Percentiles rank a stretch among this genome's conserved stretches.
Conservation (phyloP, 2,888 invertebrate genomes). For the Psylliodes chrysocephalus region DNA sequence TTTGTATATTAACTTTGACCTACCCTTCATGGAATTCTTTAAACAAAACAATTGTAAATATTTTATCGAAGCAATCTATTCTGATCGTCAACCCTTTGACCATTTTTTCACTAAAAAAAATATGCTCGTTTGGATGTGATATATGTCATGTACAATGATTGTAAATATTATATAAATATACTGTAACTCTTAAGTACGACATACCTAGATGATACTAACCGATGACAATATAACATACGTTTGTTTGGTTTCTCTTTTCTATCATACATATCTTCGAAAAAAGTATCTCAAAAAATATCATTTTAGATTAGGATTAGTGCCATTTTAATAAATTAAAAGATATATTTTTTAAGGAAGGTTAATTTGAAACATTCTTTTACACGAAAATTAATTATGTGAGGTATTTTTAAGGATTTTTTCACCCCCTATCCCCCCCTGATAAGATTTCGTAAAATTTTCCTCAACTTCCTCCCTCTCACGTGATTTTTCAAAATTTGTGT, state of each 20-base stretch:
- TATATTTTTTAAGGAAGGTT: too few relatives aligned
- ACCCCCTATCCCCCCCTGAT: too few relatives aligned
- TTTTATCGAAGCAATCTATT: neutral
- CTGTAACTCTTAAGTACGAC: slow-evolving; percentile 13
- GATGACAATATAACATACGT: slow-evolving; percentile 33
- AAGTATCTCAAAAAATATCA: too few relatives aligned
- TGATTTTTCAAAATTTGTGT: too few relatives aligned
- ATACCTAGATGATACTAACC: slow-evolving; percentile 24
- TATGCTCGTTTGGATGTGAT: slow-evolving; percentile 31
- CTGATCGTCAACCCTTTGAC: slow-evolving; percentile 3
- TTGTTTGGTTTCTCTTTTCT: neutral
- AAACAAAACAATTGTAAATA: neutral
- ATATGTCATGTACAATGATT: slow-evolving; percentile 21
- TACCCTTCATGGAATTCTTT: neutral
- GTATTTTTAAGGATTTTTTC: too few relatives aligned
- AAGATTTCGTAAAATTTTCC: too few relatives aligned
- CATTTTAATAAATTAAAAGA: too few relatives aligned
- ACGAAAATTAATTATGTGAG: too few relatives aligned
- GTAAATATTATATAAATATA: slow-evolving; percentile 16
- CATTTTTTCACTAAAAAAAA: slow-evolving; percentile 8
- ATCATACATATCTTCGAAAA: slow-evolving; percentile 15
- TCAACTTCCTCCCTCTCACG: too few relatives aligned
- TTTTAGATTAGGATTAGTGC: too few relatives aligned
- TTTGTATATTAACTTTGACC: too few relatives aligned
- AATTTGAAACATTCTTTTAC: too few relatives aligned